Conservation (phyloP, 2,797 vertebrate genomes). For the Brotogeris chrysoptera region DNA sequence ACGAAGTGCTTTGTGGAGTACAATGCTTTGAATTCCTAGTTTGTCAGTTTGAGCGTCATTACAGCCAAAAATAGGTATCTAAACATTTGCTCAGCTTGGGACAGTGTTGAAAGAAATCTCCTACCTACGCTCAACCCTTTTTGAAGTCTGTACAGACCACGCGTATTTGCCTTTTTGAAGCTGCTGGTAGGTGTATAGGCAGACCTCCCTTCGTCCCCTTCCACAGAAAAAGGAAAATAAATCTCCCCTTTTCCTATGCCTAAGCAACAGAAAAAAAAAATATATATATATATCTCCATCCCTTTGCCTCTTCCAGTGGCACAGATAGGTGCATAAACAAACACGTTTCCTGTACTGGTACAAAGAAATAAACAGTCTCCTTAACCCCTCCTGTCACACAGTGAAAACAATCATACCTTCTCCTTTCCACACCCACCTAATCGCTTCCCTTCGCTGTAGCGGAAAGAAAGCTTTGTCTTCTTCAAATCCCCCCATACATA, state of each 20-base stretch:
- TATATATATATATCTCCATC: neutral
- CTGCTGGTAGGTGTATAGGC: neutral
- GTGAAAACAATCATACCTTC: slow-evolving; percentile 15
- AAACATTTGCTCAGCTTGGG: slow-evolving; percentile 15
- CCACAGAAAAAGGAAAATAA: neutral
- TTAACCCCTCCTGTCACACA: neutral
- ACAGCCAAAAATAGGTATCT: slow-evolving; percentile 33
- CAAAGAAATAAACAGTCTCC: slow-evolving; percentile 57
- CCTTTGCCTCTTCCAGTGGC: neutral
- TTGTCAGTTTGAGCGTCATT: slow-evolving; percentile 22
- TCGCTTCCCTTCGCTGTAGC: neutral
- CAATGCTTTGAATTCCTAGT: slow-evolving; percentile 26
- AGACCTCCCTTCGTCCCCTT: neutral
- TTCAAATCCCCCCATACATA: neutral
- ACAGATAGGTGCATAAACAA: neutral
- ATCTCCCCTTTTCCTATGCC: neutral
- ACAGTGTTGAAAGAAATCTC: neutral
- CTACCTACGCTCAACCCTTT: neutral
- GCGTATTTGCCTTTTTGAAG: neutral
- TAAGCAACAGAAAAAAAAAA: neutral
- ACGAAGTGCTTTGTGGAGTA: neutral
- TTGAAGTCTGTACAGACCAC: neutral
- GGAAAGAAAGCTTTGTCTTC: neutral
- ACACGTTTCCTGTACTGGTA: slow-evolving; percentile 15
- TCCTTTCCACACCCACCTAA: neutral